Evolutionary conservation across 2,113 vertebrate species (phyloP), one percentile per base, ranked within the genome.

Genomic region (Etheostoma cragini): DNA sequence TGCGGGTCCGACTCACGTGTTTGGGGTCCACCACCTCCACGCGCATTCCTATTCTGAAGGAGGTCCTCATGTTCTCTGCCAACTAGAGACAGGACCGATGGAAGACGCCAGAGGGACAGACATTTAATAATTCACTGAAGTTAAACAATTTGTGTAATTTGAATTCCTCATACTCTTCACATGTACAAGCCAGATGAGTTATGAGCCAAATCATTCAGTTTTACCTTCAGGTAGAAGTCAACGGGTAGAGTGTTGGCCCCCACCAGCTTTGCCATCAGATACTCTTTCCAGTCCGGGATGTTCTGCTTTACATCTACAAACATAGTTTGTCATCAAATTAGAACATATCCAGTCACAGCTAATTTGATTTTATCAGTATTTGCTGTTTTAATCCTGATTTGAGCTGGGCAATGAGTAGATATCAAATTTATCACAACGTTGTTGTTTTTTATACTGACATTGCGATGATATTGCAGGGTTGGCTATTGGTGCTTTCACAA

Each of bases 201-300:
- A 17, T 13, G 19, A 56, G 47, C 1, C 38, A 30, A 5, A 38
- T 8, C 22, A 5, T n/a, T 26, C 21, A 8, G 19, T 21, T 57
- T 83, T 95, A 99, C 98, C 97, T 98, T 98, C 35, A 97, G 85
- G 63, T 98, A 97, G 86, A 99, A 98, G 73, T 99, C 97, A 63
- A 97, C 98, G 5, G 98, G 98, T 26, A 99, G 93, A 3, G 98
- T 99, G 82, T 92, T 93, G 67, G 96, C 90, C 78, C 98, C 98
- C 86, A 98, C 96, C 84, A 99, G 81, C 74, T 94, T 97, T 54
- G 95, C 96, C 96, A 98, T 97, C 87, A 99, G 95, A 88, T 98
- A 99, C 60, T 93, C 94, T 88, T 96, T 99, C 98, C 98, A 99
- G 79, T 99, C 96, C 45, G 84, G 54, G 56, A 95, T 94, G 35